These are phyloP conservation scores for Thereva nobilitata DNA, from an alignment of 2,888 invertebrate species.

Conservation along the genomic window DNA sequence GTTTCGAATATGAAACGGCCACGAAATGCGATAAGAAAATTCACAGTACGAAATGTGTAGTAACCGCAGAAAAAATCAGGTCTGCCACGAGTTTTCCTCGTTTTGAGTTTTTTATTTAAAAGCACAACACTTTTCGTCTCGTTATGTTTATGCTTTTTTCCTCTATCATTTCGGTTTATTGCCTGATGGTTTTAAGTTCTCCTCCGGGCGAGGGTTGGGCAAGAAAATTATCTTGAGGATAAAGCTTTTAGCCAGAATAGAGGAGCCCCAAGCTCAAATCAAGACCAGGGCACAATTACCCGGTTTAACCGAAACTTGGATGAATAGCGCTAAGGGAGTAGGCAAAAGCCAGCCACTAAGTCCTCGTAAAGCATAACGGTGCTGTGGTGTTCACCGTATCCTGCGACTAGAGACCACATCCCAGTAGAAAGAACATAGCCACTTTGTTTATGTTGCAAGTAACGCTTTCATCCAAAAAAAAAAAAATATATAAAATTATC, in stretches of 20 bases:
- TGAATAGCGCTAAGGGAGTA: constrained; percentile 29
- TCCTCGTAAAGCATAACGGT: constrained; percentile 32
- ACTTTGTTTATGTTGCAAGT: constrained; percentile 34
- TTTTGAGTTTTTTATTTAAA: constrained; percentile 16
- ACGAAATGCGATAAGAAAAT: constrained; percentile 34
- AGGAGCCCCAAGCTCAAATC: constrained; percentile 9
- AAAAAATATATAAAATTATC: constrained; percentile 7
- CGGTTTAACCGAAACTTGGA: constrained; percentile 31
- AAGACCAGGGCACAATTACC: constrained; percentile 23
- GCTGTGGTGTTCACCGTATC: constrained; percentile 17
- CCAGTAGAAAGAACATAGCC: constrained; percentile 6
- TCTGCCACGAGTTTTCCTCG: background rate
- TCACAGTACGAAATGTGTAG: constrained; percentile 24
- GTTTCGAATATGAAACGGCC: constrained; percentile 31
- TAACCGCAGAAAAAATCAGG: constrained; percentile 19
- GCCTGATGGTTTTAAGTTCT: constrained; percentile 25
- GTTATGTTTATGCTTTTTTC: constrained; percentile 22
- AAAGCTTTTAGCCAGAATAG: constrained; percentile 30
- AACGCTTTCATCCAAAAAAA: constrained; percentile 22
- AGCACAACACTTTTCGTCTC: constrained; percentile 28
- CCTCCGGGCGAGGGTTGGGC: constrained; percentile 8
- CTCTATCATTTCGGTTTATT: constrained; percentile 32
- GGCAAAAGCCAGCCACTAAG: constrained; percentile 23
- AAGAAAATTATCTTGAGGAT: constrained; percentile 34
- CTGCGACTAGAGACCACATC: constrained; percentile 16